These are phyloP conservation scores for Orchestia grillus DNA, from an alignment of 1,140 invertebrate genomes.

Conservation along the genomic window DNA sequence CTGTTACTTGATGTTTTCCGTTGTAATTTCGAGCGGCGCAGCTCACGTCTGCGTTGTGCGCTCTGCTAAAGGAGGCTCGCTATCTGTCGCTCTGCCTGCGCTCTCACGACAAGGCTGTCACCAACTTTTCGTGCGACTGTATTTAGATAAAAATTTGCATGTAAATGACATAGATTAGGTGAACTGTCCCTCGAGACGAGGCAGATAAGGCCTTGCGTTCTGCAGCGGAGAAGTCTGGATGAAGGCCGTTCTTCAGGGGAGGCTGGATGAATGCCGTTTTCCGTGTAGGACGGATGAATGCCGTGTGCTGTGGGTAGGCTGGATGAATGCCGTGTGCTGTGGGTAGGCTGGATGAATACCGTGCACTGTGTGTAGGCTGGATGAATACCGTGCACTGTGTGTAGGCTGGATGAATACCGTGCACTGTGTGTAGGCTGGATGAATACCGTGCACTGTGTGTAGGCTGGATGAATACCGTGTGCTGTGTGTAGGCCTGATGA, in stretches of 20 bases:
- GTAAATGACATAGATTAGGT: conserved; percentile 56
- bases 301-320: too few relatives aligned
- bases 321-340: too few relatives aligned
- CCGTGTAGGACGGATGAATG: too few relatives aligned
- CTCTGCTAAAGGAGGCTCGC: conserved; percentile 18
- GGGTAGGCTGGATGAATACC: too few relatives aligned
- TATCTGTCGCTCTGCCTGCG: conserved; percentile 1
- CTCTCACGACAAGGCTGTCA: conserved; percentile 36
- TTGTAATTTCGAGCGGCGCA: neutral
- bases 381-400: too few relatives aligned
- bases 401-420: too few relatives aligned
- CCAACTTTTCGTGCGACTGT: conserved; percentile 32
- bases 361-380: too few relatives aligned
- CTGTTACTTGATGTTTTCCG: neutral
- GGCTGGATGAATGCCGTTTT: neutral
- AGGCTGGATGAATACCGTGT: too few relatives aligned
- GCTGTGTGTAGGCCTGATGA: too few relatives aligned
- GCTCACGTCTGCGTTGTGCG: conserved; percentile 2
- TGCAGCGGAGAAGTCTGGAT: neutral
- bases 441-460: too few relatives aligned
- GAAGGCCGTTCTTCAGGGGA: neutral
- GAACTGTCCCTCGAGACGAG: conserved; percentile 27
- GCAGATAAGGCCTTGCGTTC: conserved; percentile 38
- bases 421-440: too few relatives aligned
- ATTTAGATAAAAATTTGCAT: conserved; percentile 57